Evolutionary conservation across 2,797 vertebrate species (phyloP), one percentile per base, ranked within the genome.

Genomic region (Periparus ater): DNA sequence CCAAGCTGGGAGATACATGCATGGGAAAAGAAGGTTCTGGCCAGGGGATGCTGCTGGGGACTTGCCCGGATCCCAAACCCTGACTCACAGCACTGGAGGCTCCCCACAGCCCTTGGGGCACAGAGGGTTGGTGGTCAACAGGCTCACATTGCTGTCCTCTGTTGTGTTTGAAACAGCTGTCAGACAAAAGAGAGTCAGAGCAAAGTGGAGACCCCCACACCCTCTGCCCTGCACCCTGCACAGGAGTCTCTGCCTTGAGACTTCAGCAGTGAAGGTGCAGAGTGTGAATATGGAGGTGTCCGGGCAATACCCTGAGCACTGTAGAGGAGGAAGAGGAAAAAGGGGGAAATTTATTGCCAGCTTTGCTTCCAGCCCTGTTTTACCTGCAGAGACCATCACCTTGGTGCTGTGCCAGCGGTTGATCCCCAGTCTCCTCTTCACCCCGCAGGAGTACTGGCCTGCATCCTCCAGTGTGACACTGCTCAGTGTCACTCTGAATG

Each of bases 61-160:
- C 14, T 51, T 23, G 4, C 34, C 42, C 1, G 0, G 16, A 75
- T 40, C 45, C 62, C 13, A 15, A 17, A 7, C 42, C 58, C 50
- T 57, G 30, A 92, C 95, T 95, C 71, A 95, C 93, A 13, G 17
- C 16, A 17, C 44, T 84, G 85, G 66, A 48, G 61, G 30, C 3
- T 86, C 26, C n/a, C 3, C 57, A 25, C 13, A 47, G 53, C 4
- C 53, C 0, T 1, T n/a, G 12, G 36, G 19, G 3, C 32, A n/a
- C 18, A 30, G 34, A 11, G 19, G 3, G 2, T 6, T 48, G 57
- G 11, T 38, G 57, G 32, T 20, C n/a, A 45, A 1, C 0, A 1
- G 7, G 38, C 6, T 36, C 62, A 2, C 0, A 0, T 23, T 3
- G 2, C 47, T 36, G n/a, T 29, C 11, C 17, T 57, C 2, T 0